These are phyloP conservation scores for Carollia perspicillata DNA, from an alignment of 2,113 vertebrate genomes.

Conservation along the genomic window DNA sequence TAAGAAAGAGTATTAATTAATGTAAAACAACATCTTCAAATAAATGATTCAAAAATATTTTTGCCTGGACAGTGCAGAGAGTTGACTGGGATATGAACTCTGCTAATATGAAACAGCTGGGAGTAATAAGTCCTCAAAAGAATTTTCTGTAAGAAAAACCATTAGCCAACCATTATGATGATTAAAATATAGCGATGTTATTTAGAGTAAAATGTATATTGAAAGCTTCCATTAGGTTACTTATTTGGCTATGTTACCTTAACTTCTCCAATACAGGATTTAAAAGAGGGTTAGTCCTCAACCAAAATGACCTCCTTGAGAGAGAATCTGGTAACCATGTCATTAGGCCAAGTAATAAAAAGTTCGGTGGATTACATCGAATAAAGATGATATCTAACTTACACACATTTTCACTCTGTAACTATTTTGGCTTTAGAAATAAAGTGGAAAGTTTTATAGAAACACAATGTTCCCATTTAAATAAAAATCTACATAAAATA, in stretches of 20 bases:
- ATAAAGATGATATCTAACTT: neutral
- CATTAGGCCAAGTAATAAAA: conserved; percentile 14
- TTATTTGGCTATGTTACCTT: neutral
- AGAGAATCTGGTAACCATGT: neutral
- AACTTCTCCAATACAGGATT: neutral
- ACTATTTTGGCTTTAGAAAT: neutral
- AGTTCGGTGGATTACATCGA: neutral
- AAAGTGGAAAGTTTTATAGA: neutral
- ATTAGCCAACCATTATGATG: neutral
- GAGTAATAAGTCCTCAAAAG: neutral
- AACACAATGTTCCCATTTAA: neutral
- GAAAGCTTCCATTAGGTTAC: neutral
- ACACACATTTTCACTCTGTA: neutral
- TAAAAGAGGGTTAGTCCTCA: conserved; percentile 5
- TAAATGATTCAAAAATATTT: neutral
- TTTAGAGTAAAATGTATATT: neutral
- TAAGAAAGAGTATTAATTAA: neutral
- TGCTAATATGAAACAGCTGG: neutral
- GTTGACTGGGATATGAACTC: neutral
- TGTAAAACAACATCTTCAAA: neutral
- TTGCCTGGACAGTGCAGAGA: neutral
- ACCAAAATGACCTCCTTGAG: conserved; percentile 20
- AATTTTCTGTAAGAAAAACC: neutral
- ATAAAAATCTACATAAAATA: neutral
- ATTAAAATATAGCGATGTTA: neutral